Evolutionary conservation across 2,888 invertebrate genomes (phyloP).

Genomic region (Nymphalis c-album): DNA sequence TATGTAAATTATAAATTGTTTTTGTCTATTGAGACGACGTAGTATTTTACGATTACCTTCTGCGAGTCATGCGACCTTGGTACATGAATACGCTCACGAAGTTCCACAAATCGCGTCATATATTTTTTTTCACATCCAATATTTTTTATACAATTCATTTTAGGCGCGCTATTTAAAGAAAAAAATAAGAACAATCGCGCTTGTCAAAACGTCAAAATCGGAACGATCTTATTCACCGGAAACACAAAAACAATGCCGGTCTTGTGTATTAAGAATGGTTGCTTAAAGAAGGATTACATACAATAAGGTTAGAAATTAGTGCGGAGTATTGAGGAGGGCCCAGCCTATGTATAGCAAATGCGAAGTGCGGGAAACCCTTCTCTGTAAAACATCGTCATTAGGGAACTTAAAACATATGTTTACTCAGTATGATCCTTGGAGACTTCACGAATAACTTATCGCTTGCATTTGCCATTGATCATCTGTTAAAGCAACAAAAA

Average conservation of each 20-base stretch:
- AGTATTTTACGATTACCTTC: conserved; percentile 41
- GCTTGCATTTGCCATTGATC: conserved; percentile 60
- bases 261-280: conserved; percentile 51
- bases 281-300: conserved; percentile 63
- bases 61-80: conserved; percentile 67
- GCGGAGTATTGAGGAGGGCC: conserved; percentile 51
- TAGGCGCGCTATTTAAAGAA: neutral
- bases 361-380: conserved; percentile 71
- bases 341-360: conserved; percentile 71
- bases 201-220: conserved; percentile 58
- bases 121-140: conserved; percentile 4
- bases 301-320: conserved; percentile 57
- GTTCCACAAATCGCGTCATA: conserved; percentile 47
- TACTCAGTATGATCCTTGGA: conserved; percentile 64
- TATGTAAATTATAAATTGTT: conserved; percentile 1
- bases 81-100: conserved; percentile 58
- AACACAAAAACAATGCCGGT: conserved; percentile 65
- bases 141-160: neutral
- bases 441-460: conserved; percentile 60
- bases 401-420: conserved; percentile 76
- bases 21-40: conserved; percentile 21
- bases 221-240: conserved; percentile 57
- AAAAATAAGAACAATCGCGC: conserved; percentile 47
- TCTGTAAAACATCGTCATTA: conserved; percentile 74
- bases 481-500: conserved; percentile 30